phyloP scores from a whole-genome alignment of 2,113 vertebrate genomes.

The Circaetus cinerascens region DNA sequence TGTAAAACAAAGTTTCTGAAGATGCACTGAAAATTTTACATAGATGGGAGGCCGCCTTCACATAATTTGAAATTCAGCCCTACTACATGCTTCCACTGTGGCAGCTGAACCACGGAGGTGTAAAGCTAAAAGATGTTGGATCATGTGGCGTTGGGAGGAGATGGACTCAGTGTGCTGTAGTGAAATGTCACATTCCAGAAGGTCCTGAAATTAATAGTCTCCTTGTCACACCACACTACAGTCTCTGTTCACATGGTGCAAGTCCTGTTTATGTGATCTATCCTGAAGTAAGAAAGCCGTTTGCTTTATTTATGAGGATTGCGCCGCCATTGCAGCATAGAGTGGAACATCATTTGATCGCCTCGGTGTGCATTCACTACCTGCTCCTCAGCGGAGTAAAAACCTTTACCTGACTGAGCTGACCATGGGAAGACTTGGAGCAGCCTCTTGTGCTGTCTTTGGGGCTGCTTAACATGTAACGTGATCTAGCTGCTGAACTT shows the following conservation, averaged over 20 bases:
- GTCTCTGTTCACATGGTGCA: slow-evolving; percentile 62
- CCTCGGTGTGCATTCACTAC: slow-evolving; percentile 41
- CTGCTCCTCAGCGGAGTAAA: slow-evolving; percentile 46
- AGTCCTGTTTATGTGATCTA: slow-evolving; percentile 64
- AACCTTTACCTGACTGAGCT: slow-evolving; percentile 28
- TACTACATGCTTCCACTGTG: neutral
- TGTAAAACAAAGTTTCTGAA: slow-evolving; percentile 33
- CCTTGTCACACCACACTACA: slow-evolving; percentile 45
- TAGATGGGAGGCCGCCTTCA: neutral
- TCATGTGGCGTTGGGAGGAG: neutral
- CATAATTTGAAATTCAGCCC: slow-evolving; percentile 35
- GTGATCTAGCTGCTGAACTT: slow-evolving; percentile 39
- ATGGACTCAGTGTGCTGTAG: slow-evolving; percentile 49
- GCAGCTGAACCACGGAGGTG: slow-evolving; percentile 44
- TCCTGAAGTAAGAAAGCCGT: slow-evolving; percentile 61
- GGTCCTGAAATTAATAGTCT: slow-evolving; percentile 57
- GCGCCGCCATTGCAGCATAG: neutral
- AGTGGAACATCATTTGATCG: slow-evolving; percentile 56
- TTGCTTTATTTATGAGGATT: slow-evolving; percentile 73
- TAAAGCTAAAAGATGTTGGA: slow-evolving; percentile 28
- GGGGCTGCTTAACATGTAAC: slow-evolving; percentile 14
- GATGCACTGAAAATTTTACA: slow-evolving; percentile 12
- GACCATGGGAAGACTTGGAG: slow-evolving; percentile 30
- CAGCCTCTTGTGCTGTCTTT: neutral
- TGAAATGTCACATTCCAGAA: slow-evolving; percentile 78